Conservation (phyloP, 2,113 vertebrate genomes). For the Lagopus leucura region DNA sequence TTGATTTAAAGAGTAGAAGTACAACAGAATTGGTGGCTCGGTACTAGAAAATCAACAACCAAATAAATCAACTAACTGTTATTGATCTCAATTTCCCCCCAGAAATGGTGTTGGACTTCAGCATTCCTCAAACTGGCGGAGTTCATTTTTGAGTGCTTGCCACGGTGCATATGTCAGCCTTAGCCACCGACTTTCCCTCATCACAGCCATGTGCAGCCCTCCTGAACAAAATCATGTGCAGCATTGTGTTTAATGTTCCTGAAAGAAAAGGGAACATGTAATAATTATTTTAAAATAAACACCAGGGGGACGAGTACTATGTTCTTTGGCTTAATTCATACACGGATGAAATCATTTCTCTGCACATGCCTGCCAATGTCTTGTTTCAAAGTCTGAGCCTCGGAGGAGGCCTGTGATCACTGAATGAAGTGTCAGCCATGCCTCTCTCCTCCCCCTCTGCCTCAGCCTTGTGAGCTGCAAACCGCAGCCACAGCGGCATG, state of each 20-base stretch:
- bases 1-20: slow-evolving; percentile 40
- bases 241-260: slow-evolving; percentile 78
- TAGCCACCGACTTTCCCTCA: slow-evolving; percentile 51
- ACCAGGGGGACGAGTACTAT: slow-evolving; percentile 80
- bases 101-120: not conserved
- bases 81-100: slow-evolving; percentile 24
- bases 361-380: slow-evolving; percentile 71
- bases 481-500: not conserved
- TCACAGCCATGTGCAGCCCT: slow-evolving; percentile 40
- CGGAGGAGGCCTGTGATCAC: slow-evolving; percentile 60
- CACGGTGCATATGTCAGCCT: slow-evolving; percentile 45
- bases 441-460: slow-evolving; percentile 13
- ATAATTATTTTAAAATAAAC: slow-evolving; percentile 85
- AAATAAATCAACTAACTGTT: slow-evolving; percentile 57
- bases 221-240: slow-evolving; percentile 71
- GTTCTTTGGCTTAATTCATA: slow-evolving; percentile 78
- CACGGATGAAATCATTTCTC: slow-evolving; percentile 79
- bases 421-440: slow-evolving; percentile 66
- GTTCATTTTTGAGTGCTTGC: slow-evolving; percentile 40
- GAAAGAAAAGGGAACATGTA: slow-evolving; percentile 80
- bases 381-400: slow-evolving; percentile 77
- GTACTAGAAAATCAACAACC: slow-evolving; percentile 23
- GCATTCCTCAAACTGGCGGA: slow-evolving; percentile 34
- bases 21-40: slow-evolving; percentile 23
- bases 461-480: not conserved